Evolutionary conservation across 2,797 vertebrate species (phyloP).

Genomic region (Columba guinea): DNA sequence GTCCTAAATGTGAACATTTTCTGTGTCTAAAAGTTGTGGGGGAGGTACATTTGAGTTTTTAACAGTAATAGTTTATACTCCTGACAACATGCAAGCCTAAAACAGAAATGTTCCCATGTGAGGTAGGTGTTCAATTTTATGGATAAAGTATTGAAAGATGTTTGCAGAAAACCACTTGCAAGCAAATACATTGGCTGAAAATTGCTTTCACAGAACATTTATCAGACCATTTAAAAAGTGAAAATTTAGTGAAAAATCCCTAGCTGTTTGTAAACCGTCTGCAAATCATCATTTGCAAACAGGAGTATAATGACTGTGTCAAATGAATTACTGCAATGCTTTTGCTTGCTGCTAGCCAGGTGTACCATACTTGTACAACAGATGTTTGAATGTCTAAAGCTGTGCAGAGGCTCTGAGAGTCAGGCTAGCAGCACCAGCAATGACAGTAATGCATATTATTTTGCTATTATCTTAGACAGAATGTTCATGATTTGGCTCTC

Average conservation of each 20-base stretch:
- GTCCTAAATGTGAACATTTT: not conserved
- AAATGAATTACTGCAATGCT: slow-evolving; percentile 50
- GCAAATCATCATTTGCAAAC: slow-evolving; percentile 70
- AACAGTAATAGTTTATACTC: not conserved
- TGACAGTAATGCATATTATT: not conserved
- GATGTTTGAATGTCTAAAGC: slow-evolving; percentile 59
- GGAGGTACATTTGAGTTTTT: not conserved
- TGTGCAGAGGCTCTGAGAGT: slow-evolving; percentile 1
- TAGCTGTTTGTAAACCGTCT: slow-evolving; percentile 68
- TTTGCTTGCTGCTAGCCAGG: slow-evolving; percentile 53
- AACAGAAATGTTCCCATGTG: slow-evolving; percentile 38
- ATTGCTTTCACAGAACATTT: slow-evolving; percentile 68
- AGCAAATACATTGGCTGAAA: slow-evolving; percentile 55
- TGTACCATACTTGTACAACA: slow-evolving; percentile 46
- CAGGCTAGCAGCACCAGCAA: not conserved
- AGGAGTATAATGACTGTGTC: slow-evolving; percentile 57
- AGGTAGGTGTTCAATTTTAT: slow-evolving; percentile 57
- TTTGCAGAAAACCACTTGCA: slow-evolving; percentile 49
- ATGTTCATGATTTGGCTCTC: not conserved
- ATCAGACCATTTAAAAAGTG: slow-evolving; percentile 62
- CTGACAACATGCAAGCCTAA: not conserved
- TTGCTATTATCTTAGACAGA: not conserved
- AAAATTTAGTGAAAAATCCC: slow-evolving; percentile 69
- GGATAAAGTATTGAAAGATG: slow-evolving; percentile 59
- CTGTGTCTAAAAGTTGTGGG: not conserved